These are phyloP conservation scores for Chamaea fasciata DNA, from an alignment of 2,113 vertebrate species.

Conservation along the genomic window DNA sequence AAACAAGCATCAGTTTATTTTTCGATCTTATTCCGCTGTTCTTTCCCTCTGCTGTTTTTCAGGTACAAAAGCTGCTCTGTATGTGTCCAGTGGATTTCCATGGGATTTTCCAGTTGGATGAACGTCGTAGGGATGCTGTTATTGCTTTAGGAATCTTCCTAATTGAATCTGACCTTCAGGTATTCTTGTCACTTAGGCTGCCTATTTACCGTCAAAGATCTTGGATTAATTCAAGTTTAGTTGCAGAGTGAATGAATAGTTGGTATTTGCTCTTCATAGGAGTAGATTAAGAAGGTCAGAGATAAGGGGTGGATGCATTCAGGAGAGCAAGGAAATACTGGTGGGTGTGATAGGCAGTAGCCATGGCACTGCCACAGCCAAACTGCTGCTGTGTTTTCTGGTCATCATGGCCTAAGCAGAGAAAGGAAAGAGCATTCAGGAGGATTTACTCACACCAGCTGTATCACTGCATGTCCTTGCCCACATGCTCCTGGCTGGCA, in stretches of 20 bases:
- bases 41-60: background rate
- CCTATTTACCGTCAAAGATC: background rate
- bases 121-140: conserved; percentile 91
- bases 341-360: background rate
- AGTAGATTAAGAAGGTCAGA: background rate
- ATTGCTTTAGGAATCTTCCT: conserved; percentile 92
- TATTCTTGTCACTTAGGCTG: conserved; percentile 26
- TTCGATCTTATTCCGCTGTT: background rate
- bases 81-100: conserved; percentile 95
- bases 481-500: background rate
- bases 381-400: background rate
- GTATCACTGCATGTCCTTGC: background rate
- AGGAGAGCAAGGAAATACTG: background rate
- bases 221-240: background rate
- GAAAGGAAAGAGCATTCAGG: background rate
- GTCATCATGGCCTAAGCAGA: background rate
- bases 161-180: conserved; percentile 93
- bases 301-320: background rate
- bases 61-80: conserved; percentile 94
- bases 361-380: background rate
- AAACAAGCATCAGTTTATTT: background rate
- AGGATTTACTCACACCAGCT: background rate
- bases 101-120: conserved; percentile 89
- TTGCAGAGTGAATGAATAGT: background rate
- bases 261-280: background rate